Evolutionary conservation across 1,140 invertebrate genomes (phyloP), one percentile per base, ranked within the genome.

Genomic region (Phymastichus coffea): DNA sequence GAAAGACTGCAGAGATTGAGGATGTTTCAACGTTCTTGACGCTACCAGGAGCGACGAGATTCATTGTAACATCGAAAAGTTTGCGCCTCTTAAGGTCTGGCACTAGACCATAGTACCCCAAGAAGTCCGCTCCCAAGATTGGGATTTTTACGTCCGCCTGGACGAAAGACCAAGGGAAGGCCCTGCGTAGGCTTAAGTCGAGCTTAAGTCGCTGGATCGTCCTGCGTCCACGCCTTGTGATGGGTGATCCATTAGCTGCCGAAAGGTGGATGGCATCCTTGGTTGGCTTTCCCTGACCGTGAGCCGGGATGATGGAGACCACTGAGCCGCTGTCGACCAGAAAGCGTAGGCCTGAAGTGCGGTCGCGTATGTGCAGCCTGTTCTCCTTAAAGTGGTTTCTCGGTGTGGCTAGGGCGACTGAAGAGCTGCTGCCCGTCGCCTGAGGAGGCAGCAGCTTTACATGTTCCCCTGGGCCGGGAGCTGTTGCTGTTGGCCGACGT

Each of bases 81-180:
- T 57, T 47, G 10, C 53, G 20, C 14, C 57, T 48, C 8, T 48
- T 46, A 17, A 73, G n/a, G 61, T 76, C 71, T 0, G 74, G 64
- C 9, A 72, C 14, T 25, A 78, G 46, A 8, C 63, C 52, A 57
- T 64, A 69, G 55, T 70, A 25, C 0, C 33, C 23, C 14, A 80
- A 47, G 37, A 77, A 71, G 56, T 78, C 74, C 4, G 75, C 73
- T 30, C 74, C 73, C 0, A 77, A 59, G 8, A 78, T 77, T 1
- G 76, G 66, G 25, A 66, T 64, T 1, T 47, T 53, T 0, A 74
- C 70, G 22, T 70, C 67, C 8, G 73, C 72, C 4, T 78, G 56
- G 23, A 73, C 67, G 44, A 77, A 78, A 7, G 56, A 17, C 73
- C 70, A 77, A 30, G 46, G 37, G 54, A 69, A 73, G 19, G 58